These are phyloP conservation scores for Xiphorhynchus elegans DNA, from an alignment of 2,113 vertebrate genomes.

Conservation along the genomic window DNA sequence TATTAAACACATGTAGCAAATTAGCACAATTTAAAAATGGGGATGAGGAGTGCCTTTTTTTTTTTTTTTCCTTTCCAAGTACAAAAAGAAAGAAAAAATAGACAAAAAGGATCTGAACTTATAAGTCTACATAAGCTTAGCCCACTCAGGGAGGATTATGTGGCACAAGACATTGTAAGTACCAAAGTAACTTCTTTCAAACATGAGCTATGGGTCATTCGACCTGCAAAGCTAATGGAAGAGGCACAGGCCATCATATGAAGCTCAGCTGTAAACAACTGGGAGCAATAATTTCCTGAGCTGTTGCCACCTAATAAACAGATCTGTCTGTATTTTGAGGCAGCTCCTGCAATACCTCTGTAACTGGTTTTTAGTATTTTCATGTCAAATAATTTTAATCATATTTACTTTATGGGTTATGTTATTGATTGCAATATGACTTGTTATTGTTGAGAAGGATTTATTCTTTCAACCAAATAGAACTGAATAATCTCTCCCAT, in stretches of 20 bases:
- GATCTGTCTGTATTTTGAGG: background rate
- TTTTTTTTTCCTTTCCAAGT: background rate
- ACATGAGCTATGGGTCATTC: background rate
- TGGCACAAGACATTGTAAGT: background rate
- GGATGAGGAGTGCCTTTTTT: background rate
- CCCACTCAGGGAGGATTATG: background rate
- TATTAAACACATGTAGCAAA: background rate
- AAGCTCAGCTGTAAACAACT: background rate
- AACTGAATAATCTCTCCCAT: background rate
- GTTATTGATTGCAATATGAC: background rate
- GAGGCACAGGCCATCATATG: accelerated
- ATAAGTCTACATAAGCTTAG: background rate
- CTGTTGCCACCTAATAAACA: background rate
- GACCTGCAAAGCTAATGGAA: background rate
- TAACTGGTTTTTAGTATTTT: background rate
- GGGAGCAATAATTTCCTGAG: background rate
- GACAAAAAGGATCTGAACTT: background rate
- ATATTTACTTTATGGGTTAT: background rate
- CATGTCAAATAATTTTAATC: background rate
- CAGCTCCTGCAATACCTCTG: background rate
- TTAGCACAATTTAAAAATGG: background rate
- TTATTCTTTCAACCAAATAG: background rate
- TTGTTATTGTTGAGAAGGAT: background rate
- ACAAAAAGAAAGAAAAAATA: background rate
- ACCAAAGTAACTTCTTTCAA: background rate